A percentile compares a stretch with the other conserved stretches of the same genome.
phyloP scores from a whole-genome alignment of 2,113 vertebrate genomes.

The Paradisaea rubra region DNA sequence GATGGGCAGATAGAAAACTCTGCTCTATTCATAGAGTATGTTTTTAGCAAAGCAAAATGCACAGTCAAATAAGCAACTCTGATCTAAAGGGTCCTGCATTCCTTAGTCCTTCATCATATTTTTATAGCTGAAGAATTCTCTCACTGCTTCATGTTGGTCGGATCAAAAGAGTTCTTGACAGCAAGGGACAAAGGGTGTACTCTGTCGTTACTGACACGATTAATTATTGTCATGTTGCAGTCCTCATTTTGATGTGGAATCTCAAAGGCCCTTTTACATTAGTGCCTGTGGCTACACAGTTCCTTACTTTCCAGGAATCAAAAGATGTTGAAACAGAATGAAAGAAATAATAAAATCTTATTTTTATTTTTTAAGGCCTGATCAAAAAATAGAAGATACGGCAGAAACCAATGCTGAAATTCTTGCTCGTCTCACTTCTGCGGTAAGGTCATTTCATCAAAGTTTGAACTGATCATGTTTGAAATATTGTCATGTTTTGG shows the following conservation, averaged over 20 bases:
- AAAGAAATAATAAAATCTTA: constrained; percentile 36
- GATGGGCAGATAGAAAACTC: not conserved
- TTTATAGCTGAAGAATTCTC: not conserved
- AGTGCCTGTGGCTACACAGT: constrained; percentile 5
- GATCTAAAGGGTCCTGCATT: not conserved
- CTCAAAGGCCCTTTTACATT: constrained; percentile 34
- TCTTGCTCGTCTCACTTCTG: constrained; percentile 91
- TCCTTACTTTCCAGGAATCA: constrained; percentile 32
- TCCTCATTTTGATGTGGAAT: constrained; percentile 21
- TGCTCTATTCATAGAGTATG: not conserved
- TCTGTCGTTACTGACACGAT: not conserved
- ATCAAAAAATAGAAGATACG: constrained; percentile 84
- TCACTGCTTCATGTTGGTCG: not conserved
- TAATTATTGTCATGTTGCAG: constrained; percentile 26
- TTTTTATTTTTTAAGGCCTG: constrained; percentile 74
- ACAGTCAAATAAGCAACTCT: not conserved
- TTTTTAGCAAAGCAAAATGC: not conserved
- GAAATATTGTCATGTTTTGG: constrained; percentile 13
- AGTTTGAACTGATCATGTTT: not conserved
- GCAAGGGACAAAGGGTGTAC: not conserved
- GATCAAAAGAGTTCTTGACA: constrained; percentile 33
- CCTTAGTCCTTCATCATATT: not conserved
- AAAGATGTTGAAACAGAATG: constrained; percentile 19
- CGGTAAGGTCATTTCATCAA: constrained; percentile 70
- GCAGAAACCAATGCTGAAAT: constrained; percentile 88